Evolutionary conservation across 1,140 invertebrate genomes (phyloP), one percentile per base, ranked within the genome.

Genomic region (Microplitis mediator): DNA sequence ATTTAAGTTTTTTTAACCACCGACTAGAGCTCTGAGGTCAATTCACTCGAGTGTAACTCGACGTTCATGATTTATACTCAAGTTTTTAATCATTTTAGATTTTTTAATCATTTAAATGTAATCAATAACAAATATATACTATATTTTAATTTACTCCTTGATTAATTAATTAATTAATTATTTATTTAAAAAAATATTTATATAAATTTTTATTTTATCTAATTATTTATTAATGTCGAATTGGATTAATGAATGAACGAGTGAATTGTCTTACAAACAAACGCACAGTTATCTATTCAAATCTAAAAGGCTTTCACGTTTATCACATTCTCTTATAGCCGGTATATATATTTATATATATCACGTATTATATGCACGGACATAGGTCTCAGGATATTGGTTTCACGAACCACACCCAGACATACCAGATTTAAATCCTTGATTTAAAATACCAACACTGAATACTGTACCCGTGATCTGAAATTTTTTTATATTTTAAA

Each of bases 381-480:
- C 39, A 35, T 45, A 54, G 45, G 65, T 67, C 65, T 39, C 36
- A 54, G 54, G 34, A 68, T 68, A 68, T 62, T 67, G 36, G 64
- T 72, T 32, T 67, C 54, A 36, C 52, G 54, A 56, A 72, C 71
- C 71, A 67, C 71, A 72, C 71, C 71, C 71, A 72, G 39, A 72
- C 65, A 72, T 67, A 67, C 64, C 64, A 72, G 52, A 66, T 64
- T 71, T 54, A 67, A 61, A 67, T 50, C 60, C 31, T 63, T 64
- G 45, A 65, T 64, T 65, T 39, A 58, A 39, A 23, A 58, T 58
- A 58, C 56, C 56, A 58, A 31, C 56, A 31, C 52, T n/a, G 39
- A 45, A 11, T 45, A 45, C 39, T 45, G 6, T 45, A 45, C 39
- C 23, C 5, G 39, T 45, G 39, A 45, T 45, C 32, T 36, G 14